Evolutionary conservation across 2,113 vertebrate genomes (phyloP), one percentile per base, ranked within the genome.

Genomic region (Amblyornis subalaris): DNA sequence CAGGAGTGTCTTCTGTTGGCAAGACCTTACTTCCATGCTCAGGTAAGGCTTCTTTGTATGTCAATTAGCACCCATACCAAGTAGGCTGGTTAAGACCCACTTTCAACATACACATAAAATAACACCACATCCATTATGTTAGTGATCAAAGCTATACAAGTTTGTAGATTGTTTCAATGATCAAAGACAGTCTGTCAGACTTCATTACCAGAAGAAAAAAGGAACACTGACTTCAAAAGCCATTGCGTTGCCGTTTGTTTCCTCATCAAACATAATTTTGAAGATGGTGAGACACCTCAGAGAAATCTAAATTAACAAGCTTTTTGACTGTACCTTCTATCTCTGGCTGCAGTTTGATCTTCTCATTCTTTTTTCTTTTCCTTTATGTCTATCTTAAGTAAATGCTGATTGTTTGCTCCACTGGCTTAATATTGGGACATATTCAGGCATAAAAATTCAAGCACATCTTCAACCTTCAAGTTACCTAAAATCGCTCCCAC

Each of bases 81-180:
- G 93, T 94, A 73, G 75, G 48, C 69, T 93, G 50, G 60, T 91
- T 93, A 94, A 97, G 73, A 85, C 55, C 33, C 75, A 75, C 88
- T 94, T 96, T 77, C 79, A 78, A 75, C 42, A 53, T 51, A 90
- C 89, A 88, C 50, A 72, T 80, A 96, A 96, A 97, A 91, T 84
- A 96, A 95, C 45, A 93, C 54, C 66, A 87, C 73, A 95, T 82
- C 66, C 75, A 91, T 95, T 96, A 94, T 84, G 90, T 71, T 71
- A 88, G 36, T 2, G 17, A 97, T 97, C 95, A 97, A 97, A 97
- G 93, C 36, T 95, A 91, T 76, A 90, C 71, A 96, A 92, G 83
- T 93, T 40, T 83, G 69, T 89, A 89, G 95, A 74, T 87, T 93
- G 88, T 96, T 95, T 96, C 79, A 86, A 77, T 78, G 75, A 95